These are phyloP conservation scores for Tylochromis polylepis DNA, from an alignment of 2,113 vertebrate genomes.

Conservation along the genomic window DNA sequence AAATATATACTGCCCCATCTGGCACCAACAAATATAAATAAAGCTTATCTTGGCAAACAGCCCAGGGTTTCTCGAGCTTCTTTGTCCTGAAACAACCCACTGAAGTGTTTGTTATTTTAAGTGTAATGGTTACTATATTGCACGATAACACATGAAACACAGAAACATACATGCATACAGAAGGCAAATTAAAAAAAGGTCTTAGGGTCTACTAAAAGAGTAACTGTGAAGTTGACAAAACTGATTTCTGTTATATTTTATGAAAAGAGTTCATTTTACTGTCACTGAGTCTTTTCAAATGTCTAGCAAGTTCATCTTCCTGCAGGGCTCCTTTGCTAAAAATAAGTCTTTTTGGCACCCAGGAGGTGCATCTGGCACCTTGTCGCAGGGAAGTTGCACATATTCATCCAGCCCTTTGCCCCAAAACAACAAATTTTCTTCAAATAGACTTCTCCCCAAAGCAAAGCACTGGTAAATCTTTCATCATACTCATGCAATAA, in stretches of 20 bases:
- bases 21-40: neutral
- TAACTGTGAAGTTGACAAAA: neutral
- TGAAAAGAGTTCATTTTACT: neutral
- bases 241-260: neutral
- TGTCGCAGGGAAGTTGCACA: neutral
- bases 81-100: neutral
- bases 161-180: neutral
- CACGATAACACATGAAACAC: neutral
- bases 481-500: neutral
- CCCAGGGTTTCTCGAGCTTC: neutral
- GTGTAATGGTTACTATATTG: neutral
- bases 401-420: neutral
- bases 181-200: neutral
- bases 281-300: neutral
- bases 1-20: neutral
- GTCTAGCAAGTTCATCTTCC: neutral
- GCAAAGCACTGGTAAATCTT: neutral
- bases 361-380: constrained; percentile 30
- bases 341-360: constrained; percentile 6
- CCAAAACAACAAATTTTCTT: neutral
- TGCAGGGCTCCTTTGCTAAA: neutral
- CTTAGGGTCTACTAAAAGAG: neutral
- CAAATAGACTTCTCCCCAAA: neutral
- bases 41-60: neutral
- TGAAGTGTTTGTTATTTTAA: neutral